Conservation (phyloP, 2,797 vertebrate genomes). For the Myotis daubentonii region DNA sequence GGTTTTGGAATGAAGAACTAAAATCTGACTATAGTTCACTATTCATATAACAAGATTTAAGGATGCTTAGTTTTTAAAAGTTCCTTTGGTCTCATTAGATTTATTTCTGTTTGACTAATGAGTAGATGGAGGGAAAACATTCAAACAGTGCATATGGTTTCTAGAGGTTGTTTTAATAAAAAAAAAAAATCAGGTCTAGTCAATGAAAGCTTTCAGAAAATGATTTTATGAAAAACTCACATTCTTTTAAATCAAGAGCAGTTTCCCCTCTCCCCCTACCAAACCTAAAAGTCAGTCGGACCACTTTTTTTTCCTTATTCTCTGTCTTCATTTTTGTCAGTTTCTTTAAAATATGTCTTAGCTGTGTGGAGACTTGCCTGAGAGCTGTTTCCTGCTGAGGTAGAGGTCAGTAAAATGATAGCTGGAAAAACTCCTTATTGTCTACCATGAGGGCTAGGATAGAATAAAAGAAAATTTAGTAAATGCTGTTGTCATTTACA, state of each 20-base stretch:
- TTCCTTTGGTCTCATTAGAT: conserved; percentile 72
- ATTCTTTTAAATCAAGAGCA: conserved; percentile 53
- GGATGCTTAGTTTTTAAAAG: conserved; percentile 68
- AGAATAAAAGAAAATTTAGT: not conserved
- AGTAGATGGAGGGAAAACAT: conserved; percentile 62
- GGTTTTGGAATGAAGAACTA: conserved; percentile 73
- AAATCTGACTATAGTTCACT: conserved; percentile 69
- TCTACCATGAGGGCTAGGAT: not conserved
- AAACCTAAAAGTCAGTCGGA: conserved; percentile 20
- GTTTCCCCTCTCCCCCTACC: not conserved
- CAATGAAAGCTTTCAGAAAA: conserved; percentile 68
- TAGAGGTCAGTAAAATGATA: not conserved
- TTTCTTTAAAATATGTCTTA: conserved; percentile 27
- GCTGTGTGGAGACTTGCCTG: not conserved
- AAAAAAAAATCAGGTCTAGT: conserved; percentile 34
- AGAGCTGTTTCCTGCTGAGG: not conserved
- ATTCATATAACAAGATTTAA: conserved; percentile 76
- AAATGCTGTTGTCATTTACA: not conserved
- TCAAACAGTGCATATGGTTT: conserved; percentile 62
- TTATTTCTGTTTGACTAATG: conserved; percentile 77
- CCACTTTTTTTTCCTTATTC: not conserved
- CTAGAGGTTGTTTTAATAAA: conserved; percentile 63
- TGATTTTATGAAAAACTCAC: conserved; percentile 35
- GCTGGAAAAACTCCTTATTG: not conserved
- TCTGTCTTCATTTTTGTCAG: not conserved